Conservation (phyloP, 2,113 vertebrate species). For the Paradisaea rubra region DNA sequence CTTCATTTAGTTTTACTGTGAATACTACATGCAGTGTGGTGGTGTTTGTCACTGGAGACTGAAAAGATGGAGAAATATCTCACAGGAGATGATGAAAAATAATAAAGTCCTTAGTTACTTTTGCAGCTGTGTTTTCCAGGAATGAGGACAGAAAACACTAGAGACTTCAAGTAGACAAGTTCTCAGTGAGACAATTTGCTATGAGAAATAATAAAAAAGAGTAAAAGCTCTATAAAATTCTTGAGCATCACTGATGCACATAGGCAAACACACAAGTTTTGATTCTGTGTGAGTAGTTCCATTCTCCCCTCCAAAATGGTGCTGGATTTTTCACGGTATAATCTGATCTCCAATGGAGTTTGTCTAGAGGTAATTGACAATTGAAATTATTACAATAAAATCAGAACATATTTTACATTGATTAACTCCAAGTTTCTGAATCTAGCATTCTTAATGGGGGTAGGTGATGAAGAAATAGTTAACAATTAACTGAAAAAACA, state of each 20-base stretch:
- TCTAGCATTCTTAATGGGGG: not conserved
- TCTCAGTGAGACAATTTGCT: not conserved
- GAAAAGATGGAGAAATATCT: slow-evolving; percentile 10
- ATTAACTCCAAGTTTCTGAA: not conserved
- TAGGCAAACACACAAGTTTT: not conserved
- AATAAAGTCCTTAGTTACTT: not conserved
- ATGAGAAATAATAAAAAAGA: not conserved
- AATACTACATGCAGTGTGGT: slow-evolving; percentile 24
- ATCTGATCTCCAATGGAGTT: not conserved
- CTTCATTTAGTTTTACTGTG: slow-evolving; percentile 71
- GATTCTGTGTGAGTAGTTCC: not conserved
- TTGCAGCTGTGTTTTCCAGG: not conserved
- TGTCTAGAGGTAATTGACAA: not conserved
- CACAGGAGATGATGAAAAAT: slow-evolving; percentile 49
- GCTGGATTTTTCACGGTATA: not conserved
- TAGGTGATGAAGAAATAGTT: not conserved
- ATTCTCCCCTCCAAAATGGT: not conserved
- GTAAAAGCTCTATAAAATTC: not conserved
- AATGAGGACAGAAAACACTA: not conserved
- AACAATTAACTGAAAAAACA: not conserved
- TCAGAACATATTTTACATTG: not conserved
- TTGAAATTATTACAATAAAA: not conserved
- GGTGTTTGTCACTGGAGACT: slow-evolving; percentile 32
- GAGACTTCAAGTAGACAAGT: not conserved
- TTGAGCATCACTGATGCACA: not conserved